Conservation (phyloP, 2,797 vertebrate genomes). For the Intellagama lesueurii region DNA sequence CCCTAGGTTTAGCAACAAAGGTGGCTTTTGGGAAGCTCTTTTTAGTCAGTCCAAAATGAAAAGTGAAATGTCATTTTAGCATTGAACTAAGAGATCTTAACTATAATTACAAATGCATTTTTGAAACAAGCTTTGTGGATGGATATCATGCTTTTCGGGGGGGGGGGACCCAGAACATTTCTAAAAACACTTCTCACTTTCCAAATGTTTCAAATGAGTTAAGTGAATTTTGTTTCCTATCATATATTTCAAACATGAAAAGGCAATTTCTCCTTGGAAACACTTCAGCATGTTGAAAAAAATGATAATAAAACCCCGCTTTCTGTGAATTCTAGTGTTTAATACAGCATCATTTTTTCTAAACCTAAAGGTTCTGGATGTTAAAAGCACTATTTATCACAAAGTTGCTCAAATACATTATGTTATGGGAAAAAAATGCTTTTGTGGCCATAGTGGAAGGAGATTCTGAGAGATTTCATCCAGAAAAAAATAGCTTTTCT, state of each 20-base stretch:
- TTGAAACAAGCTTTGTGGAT: neutral
- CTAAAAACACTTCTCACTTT: neutral
- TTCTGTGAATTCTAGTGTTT: too few species aligned
- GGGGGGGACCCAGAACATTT: too few species aligned
- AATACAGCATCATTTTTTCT: too few species aligned
- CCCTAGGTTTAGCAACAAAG: constrained; percentile 8
- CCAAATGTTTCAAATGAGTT: neutral
- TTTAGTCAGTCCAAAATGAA: neutral
- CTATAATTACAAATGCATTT: neutral
- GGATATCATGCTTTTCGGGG: too few species aligned
- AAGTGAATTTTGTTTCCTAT: neutral
- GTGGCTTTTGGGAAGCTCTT: neutral
- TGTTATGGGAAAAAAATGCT: too few species aligned
- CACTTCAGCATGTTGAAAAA: neutral
- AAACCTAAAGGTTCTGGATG: too few species aligned
- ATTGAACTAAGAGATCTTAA: neutral
- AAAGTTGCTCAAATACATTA: neutral
- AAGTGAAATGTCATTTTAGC: neutral
- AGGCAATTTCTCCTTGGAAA: neutral
- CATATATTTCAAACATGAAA: neutral
- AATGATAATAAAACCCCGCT: too few species aligned
- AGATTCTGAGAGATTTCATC: too few species aligned
- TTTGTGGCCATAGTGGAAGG: too few species aligned
- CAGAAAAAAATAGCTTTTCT: too few species aligned
- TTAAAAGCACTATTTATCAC: neutral